phyloP scores from a whole-genome alignment of 1,140 invertebrate species.

The Proales similis region DNA sequence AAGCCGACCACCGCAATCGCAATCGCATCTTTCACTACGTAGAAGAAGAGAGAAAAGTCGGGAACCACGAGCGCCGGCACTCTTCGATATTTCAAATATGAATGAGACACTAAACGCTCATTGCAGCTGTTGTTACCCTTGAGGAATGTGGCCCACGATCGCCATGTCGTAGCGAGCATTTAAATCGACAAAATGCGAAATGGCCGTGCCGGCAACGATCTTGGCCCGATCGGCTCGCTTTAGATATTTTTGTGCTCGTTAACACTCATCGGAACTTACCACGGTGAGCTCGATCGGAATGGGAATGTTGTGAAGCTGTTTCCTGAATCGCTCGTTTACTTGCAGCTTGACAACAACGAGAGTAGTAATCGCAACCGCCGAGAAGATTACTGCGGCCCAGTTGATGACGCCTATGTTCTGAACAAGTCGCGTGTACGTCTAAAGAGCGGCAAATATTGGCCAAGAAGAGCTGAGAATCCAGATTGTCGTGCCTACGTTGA shows the following conservation, averaged over 20 bases:
- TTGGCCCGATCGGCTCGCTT: neutral
- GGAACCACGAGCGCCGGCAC: neutral
- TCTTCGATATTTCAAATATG: neutral
- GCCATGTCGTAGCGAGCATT: neutral
- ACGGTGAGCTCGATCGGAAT: conserved; percentile 77
- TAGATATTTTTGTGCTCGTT: neutral
- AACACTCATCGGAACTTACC: conserved; percentile 57
- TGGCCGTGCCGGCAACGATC: neutral
- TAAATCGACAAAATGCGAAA: neutral
- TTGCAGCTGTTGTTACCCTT: neutral
- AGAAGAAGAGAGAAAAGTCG: conserved; percentile 13
- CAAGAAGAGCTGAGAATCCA: no score
- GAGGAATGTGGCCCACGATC: neutral
- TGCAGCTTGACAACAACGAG: conserved; percentile 70
- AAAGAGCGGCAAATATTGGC: no score
- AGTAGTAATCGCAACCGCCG: conserved; percentile 62
- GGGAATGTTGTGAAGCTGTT: conserved; percentile 61
- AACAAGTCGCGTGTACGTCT: neutral
- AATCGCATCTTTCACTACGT: conserved; percentile 60
- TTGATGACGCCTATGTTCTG: neutral
- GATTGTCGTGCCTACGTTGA: no score
- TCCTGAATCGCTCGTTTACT: conserved; percentile 68
- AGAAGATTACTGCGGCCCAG: conserved; percentile 59
- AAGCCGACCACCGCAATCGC: conserved; percentile 80
- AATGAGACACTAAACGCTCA: no score